These are phyloP conservation scores for Arctia plantaginis DNA, from an alignment of 2,888 invertebrate genomes.

Conservation along the genomic window DNA sequence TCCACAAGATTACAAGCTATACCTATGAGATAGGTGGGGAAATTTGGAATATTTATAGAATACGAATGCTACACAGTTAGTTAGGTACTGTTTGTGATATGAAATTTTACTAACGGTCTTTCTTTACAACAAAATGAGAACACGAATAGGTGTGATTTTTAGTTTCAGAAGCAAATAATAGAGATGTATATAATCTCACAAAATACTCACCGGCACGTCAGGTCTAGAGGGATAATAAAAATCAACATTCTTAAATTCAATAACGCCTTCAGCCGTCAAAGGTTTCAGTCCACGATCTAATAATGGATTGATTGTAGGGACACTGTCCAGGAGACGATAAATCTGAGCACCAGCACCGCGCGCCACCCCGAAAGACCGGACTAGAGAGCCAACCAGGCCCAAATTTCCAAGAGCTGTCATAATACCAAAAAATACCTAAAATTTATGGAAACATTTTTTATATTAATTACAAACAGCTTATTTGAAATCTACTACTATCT, in stretches of 20 bases:
- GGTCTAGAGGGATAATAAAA: constrained; percentile 92
- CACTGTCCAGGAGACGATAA: constrained; percentile 89
- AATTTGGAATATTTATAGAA: neutral
- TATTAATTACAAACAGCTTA: neutral
- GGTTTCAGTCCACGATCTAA: constrained; percentile 87
- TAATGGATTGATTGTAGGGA: constrained; percentile 90
- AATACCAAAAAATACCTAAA: constrained; percentile 85
- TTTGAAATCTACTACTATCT: neutral
- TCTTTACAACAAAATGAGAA: neutral
- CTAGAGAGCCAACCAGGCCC: constrained; percentile 57
- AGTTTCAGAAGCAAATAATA: neutral
- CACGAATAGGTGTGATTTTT: neutral
- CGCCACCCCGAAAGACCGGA: constrained; percentile 91
- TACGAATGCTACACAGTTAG: neutral
- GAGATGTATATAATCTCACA: neutral
- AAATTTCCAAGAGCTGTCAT: constrained; percentile 60
- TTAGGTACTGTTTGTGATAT: no score
- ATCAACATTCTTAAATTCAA: constrained; percentile 89
- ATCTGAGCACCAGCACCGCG: constrained; percentile 91
- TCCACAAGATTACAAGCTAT: neutral
- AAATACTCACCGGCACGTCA: constrained; percentile 87
- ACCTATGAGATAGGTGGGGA: neutral
- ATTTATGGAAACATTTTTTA: constrained; percentile 16
- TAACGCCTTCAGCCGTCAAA: constrained; percentile 84
- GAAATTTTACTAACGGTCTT: no score